Evolutionary conservation across 1,140 invertebrate species (phyloP).

Genomic region (Matsumurasca onukii): DNA sequence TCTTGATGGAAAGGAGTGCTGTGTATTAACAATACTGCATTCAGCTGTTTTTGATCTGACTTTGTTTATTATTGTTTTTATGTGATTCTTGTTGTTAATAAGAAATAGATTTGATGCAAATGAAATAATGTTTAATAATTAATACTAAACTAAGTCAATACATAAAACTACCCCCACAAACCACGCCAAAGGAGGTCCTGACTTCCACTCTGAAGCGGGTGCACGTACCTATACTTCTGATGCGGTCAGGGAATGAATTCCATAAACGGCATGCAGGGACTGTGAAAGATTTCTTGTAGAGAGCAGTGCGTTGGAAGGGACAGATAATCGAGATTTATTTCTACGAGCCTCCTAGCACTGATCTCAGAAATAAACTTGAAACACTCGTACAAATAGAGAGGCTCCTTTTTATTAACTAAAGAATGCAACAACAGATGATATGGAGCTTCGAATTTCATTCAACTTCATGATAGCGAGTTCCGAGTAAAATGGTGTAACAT

Average conservation of each 20-base stretch:
- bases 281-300: background rate
- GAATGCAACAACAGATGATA: background rate
- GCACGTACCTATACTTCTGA: background rate
- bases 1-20: too few species aligned
- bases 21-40: too few species aligned
- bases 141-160: too few species aligned
- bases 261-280: background rate
- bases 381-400: background rate
- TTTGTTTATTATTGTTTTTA: too few species aligned
- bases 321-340: background rate
- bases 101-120: too few species aligned
- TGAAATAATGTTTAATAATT: too few species aligned
- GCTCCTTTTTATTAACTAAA: background rate
- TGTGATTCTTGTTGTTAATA: too few species aligned
- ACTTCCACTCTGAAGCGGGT: background rate
- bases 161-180: background rate
- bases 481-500: background rate
- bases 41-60: too few species aligned
- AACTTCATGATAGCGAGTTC: background rate
- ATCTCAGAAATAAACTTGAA: background rate
- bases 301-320: background rate
- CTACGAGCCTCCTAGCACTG: background rate
- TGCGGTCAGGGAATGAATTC: background rate
- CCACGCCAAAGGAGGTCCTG: background rate
- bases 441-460: background rate